These are phyloP conservation scores for Autographa gamma DNA, from an alignment of 2,888 invertebrate genomes.

Conservation along the genomic window DNA sequence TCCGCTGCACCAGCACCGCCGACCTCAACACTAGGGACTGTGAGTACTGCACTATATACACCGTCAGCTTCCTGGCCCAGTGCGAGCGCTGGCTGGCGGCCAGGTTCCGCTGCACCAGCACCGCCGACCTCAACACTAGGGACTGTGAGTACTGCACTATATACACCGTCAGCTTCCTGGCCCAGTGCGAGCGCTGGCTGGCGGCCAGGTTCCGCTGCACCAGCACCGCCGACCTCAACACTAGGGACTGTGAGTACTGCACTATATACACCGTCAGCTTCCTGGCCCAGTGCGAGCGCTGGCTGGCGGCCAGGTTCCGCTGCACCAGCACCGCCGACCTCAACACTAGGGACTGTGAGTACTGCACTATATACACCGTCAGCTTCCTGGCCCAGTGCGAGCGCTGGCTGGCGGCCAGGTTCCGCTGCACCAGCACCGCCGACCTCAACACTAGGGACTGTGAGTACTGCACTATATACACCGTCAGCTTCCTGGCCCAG, in stretches of 20 bases:
- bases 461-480: conserved; percentile 71
- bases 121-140: conserved; percentile 70
- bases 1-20: conserved; percentile 64
- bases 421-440: conserved; percentile 64
- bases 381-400: conserved; percentile 88
- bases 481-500: conserved; percentile 90
- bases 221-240: conserved; percentile 70
- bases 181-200: conserved; percentile 62
- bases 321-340: conserved; percentile 68
- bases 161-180: conserved; percentile 91
- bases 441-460: conserved; percentile 75
- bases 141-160: conserved; percentile 71
- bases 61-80: conserved; percentile 90
- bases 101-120: conserved; percentile 65
- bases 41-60: conserved; percentile 71
- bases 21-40: conserved; percentile 75
- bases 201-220: conserved; percentile 64
- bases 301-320: conserved; percentile 62
- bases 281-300: conserved; percentile 76
- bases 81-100: conserved; percentile 54
- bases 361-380: conserved; percentile 81
- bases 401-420: conserved; percentile 59
- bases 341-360: conserved; percentile 77
- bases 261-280: conserved; percentile 89
- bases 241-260: conserved; percentile 72